Conservation (phyloP, 2,888 invertebrate genomes). For the Machimus atricapillus region DNA sequence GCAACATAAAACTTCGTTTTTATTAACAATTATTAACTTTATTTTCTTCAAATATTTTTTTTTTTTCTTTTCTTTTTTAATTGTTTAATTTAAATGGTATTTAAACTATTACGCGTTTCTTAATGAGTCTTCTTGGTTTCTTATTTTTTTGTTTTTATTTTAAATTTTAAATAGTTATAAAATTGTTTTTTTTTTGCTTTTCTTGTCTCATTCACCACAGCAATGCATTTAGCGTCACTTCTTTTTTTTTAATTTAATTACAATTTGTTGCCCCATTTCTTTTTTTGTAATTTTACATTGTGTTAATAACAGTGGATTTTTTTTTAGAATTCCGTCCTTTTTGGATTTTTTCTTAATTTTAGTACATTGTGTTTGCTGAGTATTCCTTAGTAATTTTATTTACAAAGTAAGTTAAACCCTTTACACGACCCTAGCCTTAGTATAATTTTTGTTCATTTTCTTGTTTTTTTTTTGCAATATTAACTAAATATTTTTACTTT, state of each 20-base stretch:
- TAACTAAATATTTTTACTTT: conserved; percentile 2
- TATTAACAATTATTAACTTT: conserved; percentile 37
- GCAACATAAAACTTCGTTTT: conserved; percentile 25
- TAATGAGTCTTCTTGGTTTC: conserved; percentile 31
- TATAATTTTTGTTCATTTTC: background rate
- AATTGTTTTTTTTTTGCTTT: background rate
- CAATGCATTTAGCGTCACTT: background rate
- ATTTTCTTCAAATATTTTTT: conserved; percentile 27
- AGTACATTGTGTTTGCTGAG: conserved; percentile 35
- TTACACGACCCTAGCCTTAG: conserved; percentile 1
- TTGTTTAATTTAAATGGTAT: conserved; percentile 19
- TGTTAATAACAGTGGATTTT: background rate
- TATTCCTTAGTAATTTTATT: conserved; percentile 26
- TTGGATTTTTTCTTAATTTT: background rate
- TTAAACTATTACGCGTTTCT: conserved; percentile 35
- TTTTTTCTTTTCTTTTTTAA: background rate
- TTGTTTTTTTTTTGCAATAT: background rate
- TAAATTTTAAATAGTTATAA: conserved; percentile 30
- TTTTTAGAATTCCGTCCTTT: background rate
- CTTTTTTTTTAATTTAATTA: background rate
- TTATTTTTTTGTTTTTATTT: background rate
- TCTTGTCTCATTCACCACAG: background rate
- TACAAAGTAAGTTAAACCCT: conserved; percentile 20
- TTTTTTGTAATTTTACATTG: conserved; percentile 27
- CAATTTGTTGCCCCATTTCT: background rate